Conservation (phyloP, 2,888 invertebrate genomes). For the Macrosoma leucophasiata region DNA sequence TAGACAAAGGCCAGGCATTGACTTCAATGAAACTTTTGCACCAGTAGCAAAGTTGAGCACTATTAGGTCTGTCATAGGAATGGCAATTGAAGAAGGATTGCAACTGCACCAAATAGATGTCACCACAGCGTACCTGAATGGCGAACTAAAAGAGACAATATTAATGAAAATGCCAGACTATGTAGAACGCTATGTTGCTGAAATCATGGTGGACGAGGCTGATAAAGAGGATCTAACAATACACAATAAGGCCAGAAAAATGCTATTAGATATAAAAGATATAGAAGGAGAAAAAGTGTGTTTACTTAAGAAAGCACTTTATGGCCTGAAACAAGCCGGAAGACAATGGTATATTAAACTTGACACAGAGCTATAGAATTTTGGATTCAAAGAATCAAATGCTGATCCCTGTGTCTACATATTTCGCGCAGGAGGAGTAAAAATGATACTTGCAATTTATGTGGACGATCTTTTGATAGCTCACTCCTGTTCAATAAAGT, state of each 20-base stretch:
- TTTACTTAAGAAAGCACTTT: neutral
- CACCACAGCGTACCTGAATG: neutral
- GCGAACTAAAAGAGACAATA: neutral
- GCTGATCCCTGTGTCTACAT: constrained; percentile 8
- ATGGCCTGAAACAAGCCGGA: constrained; percentile 3
- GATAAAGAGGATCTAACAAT: neutral
- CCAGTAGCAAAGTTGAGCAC: neutral
- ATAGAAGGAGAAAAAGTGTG: neutral
- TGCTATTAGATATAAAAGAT: neutral
- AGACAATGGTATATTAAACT: constrained; percentile 8
- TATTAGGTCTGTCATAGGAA: neutral
- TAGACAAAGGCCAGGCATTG: neutral
- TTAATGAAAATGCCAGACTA: neutral
- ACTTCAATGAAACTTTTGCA: neutral
- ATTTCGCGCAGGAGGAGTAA: constrained; percentile 6
- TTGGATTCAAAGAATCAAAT: constrained; percentile 6
- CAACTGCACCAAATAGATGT: neutral
- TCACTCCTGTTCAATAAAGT: neutral
- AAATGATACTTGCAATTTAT: neutral
- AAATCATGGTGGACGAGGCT: neutral
- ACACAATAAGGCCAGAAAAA: neutral
- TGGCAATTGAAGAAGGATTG: neutral
- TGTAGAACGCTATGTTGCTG: neutral
- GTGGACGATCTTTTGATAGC: neutral
- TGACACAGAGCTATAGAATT: constrained; percentile 1